phyloP scores from a whole-genome alignment of 2,888 invertebrate species.

The Acholoe squamosa region DNA sequence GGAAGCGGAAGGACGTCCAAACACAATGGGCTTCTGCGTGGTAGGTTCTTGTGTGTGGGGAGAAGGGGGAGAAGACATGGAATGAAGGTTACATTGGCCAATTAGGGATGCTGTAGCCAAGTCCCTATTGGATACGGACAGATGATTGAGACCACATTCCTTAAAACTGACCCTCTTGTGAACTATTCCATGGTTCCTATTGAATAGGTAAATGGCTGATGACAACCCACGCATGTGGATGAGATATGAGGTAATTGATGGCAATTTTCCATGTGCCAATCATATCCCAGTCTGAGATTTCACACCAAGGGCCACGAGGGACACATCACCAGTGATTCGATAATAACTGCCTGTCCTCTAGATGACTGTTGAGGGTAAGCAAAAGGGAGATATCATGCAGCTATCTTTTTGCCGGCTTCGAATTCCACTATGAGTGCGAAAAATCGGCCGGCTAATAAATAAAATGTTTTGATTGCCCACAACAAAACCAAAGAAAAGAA shows the following conservation, averaged over 20 bases:
- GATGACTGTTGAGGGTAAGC: too few species aligned
- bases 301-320: too few species aligned
- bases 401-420: too few species aligned
- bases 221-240: too few species aligned
- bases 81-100: neutral
- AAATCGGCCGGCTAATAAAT: too few species aligned
- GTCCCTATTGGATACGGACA: neutral
- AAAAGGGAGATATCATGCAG: too few species aligned
- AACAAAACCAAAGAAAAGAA: too few species aligned
- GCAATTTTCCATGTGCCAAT: slow-evolving; percentile 42
- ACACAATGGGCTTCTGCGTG: neutral
- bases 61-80: neutral
- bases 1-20: neutral
- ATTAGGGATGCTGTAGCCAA: slow-evolving; percentile 2
- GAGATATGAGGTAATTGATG: neutral
- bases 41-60: neutral
- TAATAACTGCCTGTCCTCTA: too few species aligned
- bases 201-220: too few species aligned
- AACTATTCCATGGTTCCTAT: neutral
- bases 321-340: too few species aligned
- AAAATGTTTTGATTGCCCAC: too few species aligned
- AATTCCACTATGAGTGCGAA: too few species aligned
- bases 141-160: slow-evolving; percentile 23
- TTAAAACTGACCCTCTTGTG: neutral
- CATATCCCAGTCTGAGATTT: neutral